Base-by-base conservation (phyloP, 2,888 invertebrate species). In the Blera fallax region DNA sequence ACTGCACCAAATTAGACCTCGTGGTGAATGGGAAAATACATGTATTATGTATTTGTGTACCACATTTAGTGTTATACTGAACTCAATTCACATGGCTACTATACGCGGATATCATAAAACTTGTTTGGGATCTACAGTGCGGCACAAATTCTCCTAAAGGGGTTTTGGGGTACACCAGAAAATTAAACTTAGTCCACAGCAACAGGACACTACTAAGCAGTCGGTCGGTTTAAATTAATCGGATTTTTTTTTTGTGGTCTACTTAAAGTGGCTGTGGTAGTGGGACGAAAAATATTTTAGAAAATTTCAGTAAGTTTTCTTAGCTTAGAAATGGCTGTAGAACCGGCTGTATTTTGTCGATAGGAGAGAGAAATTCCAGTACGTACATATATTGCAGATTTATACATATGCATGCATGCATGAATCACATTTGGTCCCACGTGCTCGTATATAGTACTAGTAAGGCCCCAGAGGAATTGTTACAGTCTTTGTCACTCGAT, bases 91-190 rank as follows among this genome's bases (percentile, higher is more conserved):
- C 27, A 21, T 16, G 21, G 45, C 21, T n/a, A 37, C 37, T 24
- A 50, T 14, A 34, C 43, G 18, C 58, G 65, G 32, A 72, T 65
- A 72, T 83, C 29, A 73, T 78, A n/a, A 69, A 83, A 83, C 52
- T 62, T 48, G 79, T 65, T 78, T 79, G 52, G 40, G 78, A 67
- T 78, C 16, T 64, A 40, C 16, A 50, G 21, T 16, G 62, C n/a
- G 60, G 54, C 56, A 14, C 14, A 29, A 14, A n/a, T 43, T 32
- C 14, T 32, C 34, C 50, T 21, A 10, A 11, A n/a, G 10, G 40
- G 37, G 4, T 43, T 10, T 16, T 27, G n/a, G 56, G 24, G 29
- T 14, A 11, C 50, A 60, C 37, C 45, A 37, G 48, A 34, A 69
- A 27, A 72, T 40, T 73, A 62, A 43, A 52, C 14, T 37, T 18